Evolutionary conservation across 2,888 invertebrate species (phyloP), one percentile per base, ranked within the genome.

Genomic region (Drosophila histrio): DNA sequence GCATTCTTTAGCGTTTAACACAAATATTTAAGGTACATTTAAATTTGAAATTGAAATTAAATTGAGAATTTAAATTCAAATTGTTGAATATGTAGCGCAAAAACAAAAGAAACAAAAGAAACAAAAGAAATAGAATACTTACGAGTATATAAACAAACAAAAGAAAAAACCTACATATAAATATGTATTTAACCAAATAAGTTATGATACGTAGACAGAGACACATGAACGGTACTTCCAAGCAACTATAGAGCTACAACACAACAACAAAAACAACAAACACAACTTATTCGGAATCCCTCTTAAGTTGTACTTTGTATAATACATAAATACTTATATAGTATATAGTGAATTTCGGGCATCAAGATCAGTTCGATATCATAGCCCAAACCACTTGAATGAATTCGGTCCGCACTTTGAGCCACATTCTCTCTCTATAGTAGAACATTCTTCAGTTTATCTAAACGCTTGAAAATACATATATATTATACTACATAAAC

Each of bases 231-330:
- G 84, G 75, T 86, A 85, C 84, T 85, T 87, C 84, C 84, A 85
- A 81, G 81, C 81, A 86, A 84, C 84, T 81, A 84, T 79, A 84
- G 73, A 84, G 84, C 84, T 84, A 84, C 77, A 74, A 62, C 57
- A 70, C n/a, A n/a, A n/a, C n/a, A n/a, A 74, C 65, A 60, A 70
- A n/a, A n/a, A n/a, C n/a, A n/a, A 58, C 43, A 57, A 53, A 15
- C 36, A 28, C 44, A 46, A 38, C 19, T 61, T 56, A 46, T 36
- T 61, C 30, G 32, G 49, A 36, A 32, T 26, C 47, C 71, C 59
- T 19, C 46, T 46, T 41, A 19, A 46, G 32, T 54, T 39, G 24
- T 32, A 39, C 46, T 49, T 19, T 54, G 54, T 43, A 54, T 32
- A 22, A 56, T 43, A 56, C 32, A 43, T 34, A 19, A 28, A 49